Conservation (phyloP, 2,888 invertebrate species). For the Nomada fabriciana region DNA sequence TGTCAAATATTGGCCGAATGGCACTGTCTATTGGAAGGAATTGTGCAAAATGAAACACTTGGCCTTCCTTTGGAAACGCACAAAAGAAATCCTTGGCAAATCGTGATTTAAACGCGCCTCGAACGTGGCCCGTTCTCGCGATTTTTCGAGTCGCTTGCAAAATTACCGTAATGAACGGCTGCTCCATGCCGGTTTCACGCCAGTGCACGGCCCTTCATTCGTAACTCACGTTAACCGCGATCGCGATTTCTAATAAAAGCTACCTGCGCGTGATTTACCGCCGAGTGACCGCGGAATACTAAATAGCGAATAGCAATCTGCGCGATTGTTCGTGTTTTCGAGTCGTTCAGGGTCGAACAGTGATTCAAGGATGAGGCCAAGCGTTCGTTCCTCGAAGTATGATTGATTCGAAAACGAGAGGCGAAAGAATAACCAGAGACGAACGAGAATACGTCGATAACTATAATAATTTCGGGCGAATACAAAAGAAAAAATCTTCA, state of each 20-base stretch:
- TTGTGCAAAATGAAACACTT: too few species aligned
- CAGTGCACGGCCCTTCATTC: constrained; percentile 3
- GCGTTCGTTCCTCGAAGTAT: too few species aligned
- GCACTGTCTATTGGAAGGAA: too few species aligned
- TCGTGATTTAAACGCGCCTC: constrained; percentile 28
- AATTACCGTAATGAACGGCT: constrained; percentile 28
- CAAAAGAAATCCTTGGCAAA: constrained; percentile 17
- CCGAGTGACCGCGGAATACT: constrained; percentile 24
- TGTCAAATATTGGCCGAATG: too few species aligned
- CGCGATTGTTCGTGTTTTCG: constrained; percentile 17
- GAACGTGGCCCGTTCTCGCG: constrained; percentile 11
- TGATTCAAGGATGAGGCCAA: neutral
- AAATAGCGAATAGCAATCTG: constrained; percentile 11
- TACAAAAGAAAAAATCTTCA: too few species aligned
- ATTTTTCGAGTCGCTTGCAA: constrained; percentile 22
- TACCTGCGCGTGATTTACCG: constrained; percentile 25
- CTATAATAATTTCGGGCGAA: too few species aligned
- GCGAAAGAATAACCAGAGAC: too few species aligned
- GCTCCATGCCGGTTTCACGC: constrained; percentile 1
- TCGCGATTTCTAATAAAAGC: constrained; percentile 25
- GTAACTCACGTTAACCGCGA: constrained; percentile 25
- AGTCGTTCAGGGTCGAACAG: too few species aligned
- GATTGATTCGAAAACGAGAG: too few species aligned
- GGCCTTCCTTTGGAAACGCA: neutral
- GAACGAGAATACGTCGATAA: neutral